A percentile compares a stretch with the other conserved stretches of the same genome.
phyloP scores from a whole-genome alignment of 2,888 invertebrate species.

The Erebia ligea region DNA sequence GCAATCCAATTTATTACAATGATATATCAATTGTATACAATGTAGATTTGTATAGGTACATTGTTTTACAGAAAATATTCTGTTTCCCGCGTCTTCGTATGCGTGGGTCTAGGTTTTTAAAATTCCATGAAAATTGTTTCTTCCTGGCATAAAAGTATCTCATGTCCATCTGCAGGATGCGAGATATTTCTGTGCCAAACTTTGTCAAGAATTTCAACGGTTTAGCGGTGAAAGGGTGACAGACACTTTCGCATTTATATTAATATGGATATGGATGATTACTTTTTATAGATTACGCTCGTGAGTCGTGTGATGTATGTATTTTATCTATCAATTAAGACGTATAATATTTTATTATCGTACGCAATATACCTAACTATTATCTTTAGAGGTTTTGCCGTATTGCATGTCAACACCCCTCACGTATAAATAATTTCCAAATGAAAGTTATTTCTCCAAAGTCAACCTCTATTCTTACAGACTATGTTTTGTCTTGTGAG shows the following conservation, averaged over 20 bases:
- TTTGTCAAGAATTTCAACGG: too few relatives aligned
- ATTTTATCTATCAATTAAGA: constrained; percentile 9
- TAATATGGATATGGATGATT: neutral
- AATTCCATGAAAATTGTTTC: too few relatives aligned
- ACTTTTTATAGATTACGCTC: neutral
- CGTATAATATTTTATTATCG: neutral
- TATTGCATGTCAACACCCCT: neutral
- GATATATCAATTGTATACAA: neutral
- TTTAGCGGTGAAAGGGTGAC: too few relatives aligned
- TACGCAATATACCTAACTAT: neutral
- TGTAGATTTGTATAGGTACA: too few relatives aligned
- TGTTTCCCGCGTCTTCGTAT: too few relatives aligned
- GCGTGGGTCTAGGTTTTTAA: too few relatives aligned
- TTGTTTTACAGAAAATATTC: too few relatives aligned
- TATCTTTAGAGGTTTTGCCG: neutral
- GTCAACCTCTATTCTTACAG: neutral
- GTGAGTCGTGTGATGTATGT: too few relatives aligned
- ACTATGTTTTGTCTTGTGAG: neutral
- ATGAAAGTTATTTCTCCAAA: neutral
- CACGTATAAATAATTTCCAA: neutral
- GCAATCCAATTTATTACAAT: neutral
- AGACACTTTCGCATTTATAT: neutral
- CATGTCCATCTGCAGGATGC: too few relatives aligned
- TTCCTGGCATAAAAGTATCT: too few relatives aligned
- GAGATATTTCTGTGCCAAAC: too few relatives aligned